phyloP scores from a whole-genome alignment of 2,888 invertebrate genomes.

The Camponotus fellah region DNA sequence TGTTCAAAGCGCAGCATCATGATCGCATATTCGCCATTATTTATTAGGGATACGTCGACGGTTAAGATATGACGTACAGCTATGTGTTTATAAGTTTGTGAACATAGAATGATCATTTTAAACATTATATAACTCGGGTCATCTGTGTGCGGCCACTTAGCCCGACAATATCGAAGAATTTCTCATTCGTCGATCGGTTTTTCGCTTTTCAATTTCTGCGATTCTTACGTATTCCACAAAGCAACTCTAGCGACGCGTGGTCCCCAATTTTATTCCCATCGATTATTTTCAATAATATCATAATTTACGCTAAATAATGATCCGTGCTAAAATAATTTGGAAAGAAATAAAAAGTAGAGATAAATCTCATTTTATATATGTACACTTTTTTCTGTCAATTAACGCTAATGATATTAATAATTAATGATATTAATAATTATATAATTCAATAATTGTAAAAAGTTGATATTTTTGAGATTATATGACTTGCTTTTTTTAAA shows the following conservation, averaged over 20 bases:
- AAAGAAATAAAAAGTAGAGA: background rate
- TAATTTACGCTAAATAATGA: background rate
- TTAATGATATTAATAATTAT: background rate
- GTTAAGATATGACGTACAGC: conserved; percentile 62
- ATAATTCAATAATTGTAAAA: background rate
- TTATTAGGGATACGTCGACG: conserved; percentile 69
- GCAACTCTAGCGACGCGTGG: conserved; percentile 20
- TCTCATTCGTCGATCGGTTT: conserved; percentile 48
- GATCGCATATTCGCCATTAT: conserved; percentile 71
- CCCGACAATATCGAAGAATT: conserved; percentile 28
- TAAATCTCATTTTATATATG: background rate
- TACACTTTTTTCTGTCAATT: background rate
- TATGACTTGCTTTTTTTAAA: background rate
- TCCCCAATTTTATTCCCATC: conserved; percentile 13
- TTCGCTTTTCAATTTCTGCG: conserved; percentile 2
- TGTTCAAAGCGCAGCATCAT: conserved; percentile 78
- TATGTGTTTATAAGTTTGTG: conserved; percentile 66
- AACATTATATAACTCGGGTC: conserved; percentile 42
- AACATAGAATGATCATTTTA: conserved; percentile 63
- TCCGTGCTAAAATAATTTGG: conserved; percentile 8
- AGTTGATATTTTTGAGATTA: background rate
- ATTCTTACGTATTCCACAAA: conserved; percentile 4
- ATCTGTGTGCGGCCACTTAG: conserved; percentile 25
- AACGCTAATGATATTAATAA: background rate
- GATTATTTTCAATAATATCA: conserved; percentile 2